Percentiles rank a stretch among this genome's conserved stretches.
Conservation (phyloP, 2,113 vertebrate genomes). For the Phrynosoma blainvillii region DNA sequence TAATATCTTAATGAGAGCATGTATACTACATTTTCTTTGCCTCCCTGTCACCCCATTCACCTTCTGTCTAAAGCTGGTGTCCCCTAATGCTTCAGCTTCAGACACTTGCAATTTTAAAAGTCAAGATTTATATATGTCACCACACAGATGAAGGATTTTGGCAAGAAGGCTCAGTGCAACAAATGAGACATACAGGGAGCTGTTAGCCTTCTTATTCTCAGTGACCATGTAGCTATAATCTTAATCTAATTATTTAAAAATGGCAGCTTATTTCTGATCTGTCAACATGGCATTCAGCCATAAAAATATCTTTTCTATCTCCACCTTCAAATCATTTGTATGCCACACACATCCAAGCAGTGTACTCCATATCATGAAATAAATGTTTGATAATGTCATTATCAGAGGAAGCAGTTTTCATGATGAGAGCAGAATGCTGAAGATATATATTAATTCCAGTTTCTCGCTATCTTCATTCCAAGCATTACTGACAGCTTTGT, state of each 20-base stretch:
- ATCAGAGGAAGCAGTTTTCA: constrained; percentile 59
- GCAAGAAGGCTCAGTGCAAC: not conserved
- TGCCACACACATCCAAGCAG: constrained; percentile 1
- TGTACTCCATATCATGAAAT: constrained; percentile 59
- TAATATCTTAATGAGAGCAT: not conserved
- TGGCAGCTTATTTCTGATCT: constrained; percentile 53
- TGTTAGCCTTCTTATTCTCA: not conserved
- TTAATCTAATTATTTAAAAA: constrained; percentile 39
- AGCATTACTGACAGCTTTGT: constrained; percentile 36
- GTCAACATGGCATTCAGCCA: constrained; percentile 38
- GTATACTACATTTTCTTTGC: not conserved
- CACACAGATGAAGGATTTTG: not conserved
- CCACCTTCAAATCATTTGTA: constrained; percentile 61
- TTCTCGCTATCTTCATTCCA: constrained; percentile 35
- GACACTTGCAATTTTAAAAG: not conserved
- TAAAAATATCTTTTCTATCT: constrained; percentile 67
- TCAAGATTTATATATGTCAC: not conserved
- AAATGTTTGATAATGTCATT: constrained; percentile 66
- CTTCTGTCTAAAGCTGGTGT: not conserved
- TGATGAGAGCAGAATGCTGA: constrained; percentile 53
- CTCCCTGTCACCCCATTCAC: not conserved
- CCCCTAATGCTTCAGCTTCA: too few species aligned
- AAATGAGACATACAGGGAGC: not conserved
- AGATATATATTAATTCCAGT: constrained; percentile 32
- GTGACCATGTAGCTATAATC: not conserved